These are phyloP conservation scores for Cyclargus thomasi DNA, from an alignment of 1,140 invertebrate genomes.

Conservation along the genomic window DNA sequence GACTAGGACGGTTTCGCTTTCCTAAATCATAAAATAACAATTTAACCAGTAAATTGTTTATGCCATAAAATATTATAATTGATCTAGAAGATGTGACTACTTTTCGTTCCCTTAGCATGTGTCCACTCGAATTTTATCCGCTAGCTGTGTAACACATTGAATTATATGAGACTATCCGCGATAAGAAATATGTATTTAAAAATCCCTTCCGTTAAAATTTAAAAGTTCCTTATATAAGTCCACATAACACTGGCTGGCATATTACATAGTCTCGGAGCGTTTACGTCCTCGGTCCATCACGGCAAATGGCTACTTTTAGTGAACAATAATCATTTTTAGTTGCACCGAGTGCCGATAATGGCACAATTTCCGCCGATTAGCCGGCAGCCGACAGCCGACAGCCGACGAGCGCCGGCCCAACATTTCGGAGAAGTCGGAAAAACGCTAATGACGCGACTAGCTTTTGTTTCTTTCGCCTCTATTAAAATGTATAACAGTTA, in stretches of 20 bases:
- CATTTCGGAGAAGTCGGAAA: constrained; percentile 59
- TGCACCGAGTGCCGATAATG: constrained; percentile 65
- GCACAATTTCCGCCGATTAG: constrained; percentile 70
- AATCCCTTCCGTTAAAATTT: no score
- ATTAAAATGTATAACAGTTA: neutral
- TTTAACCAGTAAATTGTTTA: no score
- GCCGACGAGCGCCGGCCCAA: constrained; percentile 43
- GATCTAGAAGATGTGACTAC: no score
- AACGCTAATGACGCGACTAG: constrained; percentile 50
- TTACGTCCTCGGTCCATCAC: constrained; percentile 39
- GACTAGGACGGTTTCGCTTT: no score
- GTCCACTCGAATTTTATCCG: no score
- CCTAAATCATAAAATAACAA: no score
- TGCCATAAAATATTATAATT: no score
- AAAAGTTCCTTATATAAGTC: neutral
- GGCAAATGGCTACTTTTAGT: constrained; percentile 66
- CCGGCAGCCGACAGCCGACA: constrained; percentile 42
- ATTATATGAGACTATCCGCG: no score
- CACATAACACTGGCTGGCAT: no score
- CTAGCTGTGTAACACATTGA: no score
- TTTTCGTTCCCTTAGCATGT: no score
- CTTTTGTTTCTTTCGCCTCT: constrained; percentile 17
- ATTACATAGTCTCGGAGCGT: neutral
- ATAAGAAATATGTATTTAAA: no score
- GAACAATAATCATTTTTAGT: constrained; percentile 72